Conservation (phyloP, 2,888 invertebrate species). For the Crossocerus cetratus region DNA sequence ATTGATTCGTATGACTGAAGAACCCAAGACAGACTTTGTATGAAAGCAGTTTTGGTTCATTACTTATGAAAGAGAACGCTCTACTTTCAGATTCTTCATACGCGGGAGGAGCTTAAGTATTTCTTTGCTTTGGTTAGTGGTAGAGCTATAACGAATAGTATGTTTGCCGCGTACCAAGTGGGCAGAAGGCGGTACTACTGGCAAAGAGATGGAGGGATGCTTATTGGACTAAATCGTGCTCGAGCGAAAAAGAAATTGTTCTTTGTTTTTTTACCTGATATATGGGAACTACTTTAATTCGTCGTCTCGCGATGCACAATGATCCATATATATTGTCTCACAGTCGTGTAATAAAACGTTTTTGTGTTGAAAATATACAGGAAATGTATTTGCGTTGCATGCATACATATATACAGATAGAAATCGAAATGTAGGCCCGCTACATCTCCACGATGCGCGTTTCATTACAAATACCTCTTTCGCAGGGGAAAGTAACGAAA, state of each 20-base stretch:
- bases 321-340: constrained; percentile 42
- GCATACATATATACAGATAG: constrained; percentile 11
- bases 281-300: too few species aligned
- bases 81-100: constrained; percentile 58
- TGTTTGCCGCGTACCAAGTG: constrained; percentile 19
- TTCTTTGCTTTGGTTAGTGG: constrained; percentile 60
- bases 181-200: constrained; percentile 47
- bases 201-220: constrained; percentile 49
- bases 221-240: too few species aligned
- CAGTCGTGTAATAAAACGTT: constrained; percentile 45
- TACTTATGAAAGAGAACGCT: constrained; percentile 59
- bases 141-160: constrained; percentile 26
- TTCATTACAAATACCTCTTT: too few species aligned
- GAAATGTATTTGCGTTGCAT: constrained; percentile 31
- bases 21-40: constrained; percentile 8
- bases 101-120: constrained; percentile 60
- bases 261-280: too few species aligned
- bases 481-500: too few species aligned
- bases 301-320: constrained; percentile 1
- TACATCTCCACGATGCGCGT: neutral
- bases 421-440: constrained; percentile 1
- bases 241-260: too few species aligned
- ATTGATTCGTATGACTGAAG: constrained; percentile 27
- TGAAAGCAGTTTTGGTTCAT: constrained; percentile 54
- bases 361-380: constrained; percentile 38